A percentile compares a stretch with the other conserved stretches of the same genome.
Evolutionary conservation across 2,113 vertebrate genomes (phyloP).

Genomic region (Arothron firmamentum): DNA sequence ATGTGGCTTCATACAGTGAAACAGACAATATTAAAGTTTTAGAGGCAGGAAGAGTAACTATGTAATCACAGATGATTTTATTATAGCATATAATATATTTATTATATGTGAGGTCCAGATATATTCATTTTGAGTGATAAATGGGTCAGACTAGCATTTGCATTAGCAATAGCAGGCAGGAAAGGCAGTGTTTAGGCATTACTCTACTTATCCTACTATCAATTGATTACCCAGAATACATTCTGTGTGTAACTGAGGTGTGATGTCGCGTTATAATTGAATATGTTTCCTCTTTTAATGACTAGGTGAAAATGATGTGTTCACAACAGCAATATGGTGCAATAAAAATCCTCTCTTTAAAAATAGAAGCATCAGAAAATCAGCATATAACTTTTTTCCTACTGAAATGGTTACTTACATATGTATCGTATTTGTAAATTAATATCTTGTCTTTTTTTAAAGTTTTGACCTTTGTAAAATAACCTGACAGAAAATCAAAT

Average conservation of each 20-base stretch:
- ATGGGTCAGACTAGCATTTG: slow-evolving; percentile 3
- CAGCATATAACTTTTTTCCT: slow-evolving; percentile 8
- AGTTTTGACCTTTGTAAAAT: too few species aligned
- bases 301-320: slow-evolving; percentile 9
- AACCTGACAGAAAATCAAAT: slow-evolving; percentile 9
- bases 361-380: slow-evolving; percentile 18
- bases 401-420: slow-evolving; percentile 5
- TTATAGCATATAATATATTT: too few species aligned
- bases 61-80: too few species aligned
- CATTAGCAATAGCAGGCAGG: slow-evolving; percentile 4
- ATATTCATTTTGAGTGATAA: slow-evolving; percentile 13
- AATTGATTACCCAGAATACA: slow-evolving; percentile 10
- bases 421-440: neutral
- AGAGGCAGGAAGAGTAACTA: too few species aligned
- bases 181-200: slow-evolving; percentile 54
- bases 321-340: slow-evolving; percentile 3
- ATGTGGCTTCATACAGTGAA: neutral
- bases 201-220: slow-evolving; percentile 17
- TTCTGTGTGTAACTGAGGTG: neutral
- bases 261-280: neutral
- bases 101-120: too few species aligned
- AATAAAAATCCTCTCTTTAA: slow-evolving; percentile 35
- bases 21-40: neutral
- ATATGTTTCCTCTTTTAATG: neutral
- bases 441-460: too few species aligned